Evolutionary conservation across 1,140 invertebrate genomes (phyloP).

Genomic region (Trichomalopsis sarcophagae): DNA sequence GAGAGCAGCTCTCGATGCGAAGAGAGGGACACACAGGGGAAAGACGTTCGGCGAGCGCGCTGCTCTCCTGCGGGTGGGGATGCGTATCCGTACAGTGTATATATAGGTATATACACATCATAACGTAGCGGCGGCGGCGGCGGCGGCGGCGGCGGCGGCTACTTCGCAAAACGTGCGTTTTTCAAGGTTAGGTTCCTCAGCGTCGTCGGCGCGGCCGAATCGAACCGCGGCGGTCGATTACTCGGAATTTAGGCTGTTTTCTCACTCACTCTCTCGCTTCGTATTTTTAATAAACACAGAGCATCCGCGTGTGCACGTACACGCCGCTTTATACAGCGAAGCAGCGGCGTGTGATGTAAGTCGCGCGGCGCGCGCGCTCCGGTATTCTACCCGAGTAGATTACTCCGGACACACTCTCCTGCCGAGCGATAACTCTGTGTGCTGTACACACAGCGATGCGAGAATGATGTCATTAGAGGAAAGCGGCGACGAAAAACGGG

Average conservation of each 20-base stretch:
- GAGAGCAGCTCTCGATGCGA: no score
- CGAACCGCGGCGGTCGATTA: background rate
- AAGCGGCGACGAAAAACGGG: background rate
- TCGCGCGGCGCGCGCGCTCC: background rate
- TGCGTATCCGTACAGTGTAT: background rate
- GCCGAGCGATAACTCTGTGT: background rate
- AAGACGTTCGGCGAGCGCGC: background rate
- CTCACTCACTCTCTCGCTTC: background rate
- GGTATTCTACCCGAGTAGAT: conserved; percentile 11
- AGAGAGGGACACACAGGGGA: background rate
- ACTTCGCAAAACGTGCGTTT: background rate
- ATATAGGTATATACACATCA: no score
- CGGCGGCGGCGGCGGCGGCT: background rate
- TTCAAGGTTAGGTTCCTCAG: background rate
- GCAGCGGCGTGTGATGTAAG: background rate
- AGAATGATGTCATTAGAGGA: conserved; percentile 39
- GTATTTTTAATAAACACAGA: background rate
- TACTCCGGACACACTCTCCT: background rate
- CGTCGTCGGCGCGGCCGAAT: background rate
- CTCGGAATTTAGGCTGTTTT: background rate
- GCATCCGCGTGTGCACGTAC: background rate
- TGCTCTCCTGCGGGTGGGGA: background rate
- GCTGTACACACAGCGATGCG: background rate
- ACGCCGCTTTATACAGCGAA: background rate
- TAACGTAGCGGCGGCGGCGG: no score